These are phyloP conservation scores for Pseudanteris insignis DNA, from an alignment of 2,888 invertebrate genomes.

Conservation along the genomic window DNA sequence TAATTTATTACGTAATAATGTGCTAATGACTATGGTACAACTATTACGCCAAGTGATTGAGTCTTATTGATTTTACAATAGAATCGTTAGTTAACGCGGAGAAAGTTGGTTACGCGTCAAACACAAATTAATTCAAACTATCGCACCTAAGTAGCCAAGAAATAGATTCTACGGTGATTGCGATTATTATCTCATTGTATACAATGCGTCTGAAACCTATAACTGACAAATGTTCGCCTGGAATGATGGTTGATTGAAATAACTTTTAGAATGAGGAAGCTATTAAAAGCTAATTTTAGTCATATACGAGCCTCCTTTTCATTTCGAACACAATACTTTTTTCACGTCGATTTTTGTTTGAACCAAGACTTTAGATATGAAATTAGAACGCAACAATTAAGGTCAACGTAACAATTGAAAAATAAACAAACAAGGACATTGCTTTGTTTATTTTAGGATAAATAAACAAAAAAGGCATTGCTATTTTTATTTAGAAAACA, in stretches of 20 bases:
- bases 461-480: too few relatives aligned
- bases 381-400: too few relatives aligned
- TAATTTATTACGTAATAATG: conserved; percentile 39
- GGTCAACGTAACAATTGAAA: too few relatives aligned
- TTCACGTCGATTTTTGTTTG: too few relatives aligned
- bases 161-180: conserved; percentile 9
- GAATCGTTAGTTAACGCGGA: conserved; percentile 36
- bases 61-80: conserved; percentile 40
- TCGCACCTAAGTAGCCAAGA: conserved; percentile 21
- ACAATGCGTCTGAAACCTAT: too few relatives aligned
- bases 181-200: conserved; percentile 24
- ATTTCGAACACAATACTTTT: too few relatives aligned
- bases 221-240: background rate
- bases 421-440: too few relatives aligned
- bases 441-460: too few relatives aligned
- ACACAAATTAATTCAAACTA: conserved; percentile 38
- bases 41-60: conserved; percentile 31
- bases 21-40: conserved; percentile 37
- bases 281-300: too few relatives aligned
- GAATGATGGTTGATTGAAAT: conserved; percentile 10
- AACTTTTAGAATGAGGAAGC: conserved; percentile 8
- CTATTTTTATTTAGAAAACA: too few relatives aligned
- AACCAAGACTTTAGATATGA: too few relatives aligned
- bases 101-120: conserved; percentile 35
- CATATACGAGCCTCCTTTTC: too few relatives aligned